Base-by-base conservation (phyloP, 2,888 invertebrate species). In the Dione vanillae region DNA sequence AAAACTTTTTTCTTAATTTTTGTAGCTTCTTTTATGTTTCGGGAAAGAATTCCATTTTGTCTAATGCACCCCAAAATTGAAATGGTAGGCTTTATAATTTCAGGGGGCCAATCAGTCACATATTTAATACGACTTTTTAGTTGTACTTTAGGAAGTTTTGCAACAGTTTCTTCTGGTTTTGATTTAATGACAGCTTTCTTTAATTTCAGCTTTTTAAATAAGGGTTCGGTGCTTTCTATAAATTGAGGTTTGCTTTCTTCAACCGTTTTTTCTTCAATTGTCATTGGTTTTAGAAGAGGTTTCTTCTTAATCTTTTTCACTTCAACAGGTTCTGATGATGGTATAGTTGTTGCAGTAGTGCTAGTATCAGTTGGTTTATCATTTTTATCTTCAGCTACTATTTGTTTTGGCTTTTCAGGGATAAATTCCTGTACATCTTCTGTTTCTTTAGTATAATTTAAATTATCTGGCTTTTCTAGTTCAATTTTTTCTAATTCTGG, bases 41-140 rank as follows among this genome's bases (percentile, higher is more conserved):
- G 94, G 0, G 96, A 96, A 49, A 97, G 83, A 75, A 96, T 94
- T 37, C 96, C 96, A 79, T 94, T 94, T 79, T 95, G 94, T 75
- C 94, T 94, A 19, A 94, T 77, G 66, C 94, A 94, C 67, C 94
- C 94, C 69, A 96, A 86, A 59, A 88, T 84, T 3, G 89, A 93
- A 5, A 96, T 81, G 37, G 90, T 81, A 0, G 94, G 94, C 71
- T 90, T 88, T 56, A 94, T 83, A 49, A 93, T 85, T 72, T 93
- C 86, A 5, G 96, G 95, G 14, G 96, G 95, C 92, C 95, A 96
- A 73, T 95, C 95, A 61, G 91, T 85, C 14, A 94, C 73, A 77
- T 94, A 94, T 62, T 89, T 94, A 10, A 97, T 95, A 75, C 96
- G 94, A 83, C 96, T 97, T 80, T 96, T 96, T 0, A 97, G 87